Conservation (phyloP, 2,888 invertebrate species). For the Spodoptera picta region DNA sequence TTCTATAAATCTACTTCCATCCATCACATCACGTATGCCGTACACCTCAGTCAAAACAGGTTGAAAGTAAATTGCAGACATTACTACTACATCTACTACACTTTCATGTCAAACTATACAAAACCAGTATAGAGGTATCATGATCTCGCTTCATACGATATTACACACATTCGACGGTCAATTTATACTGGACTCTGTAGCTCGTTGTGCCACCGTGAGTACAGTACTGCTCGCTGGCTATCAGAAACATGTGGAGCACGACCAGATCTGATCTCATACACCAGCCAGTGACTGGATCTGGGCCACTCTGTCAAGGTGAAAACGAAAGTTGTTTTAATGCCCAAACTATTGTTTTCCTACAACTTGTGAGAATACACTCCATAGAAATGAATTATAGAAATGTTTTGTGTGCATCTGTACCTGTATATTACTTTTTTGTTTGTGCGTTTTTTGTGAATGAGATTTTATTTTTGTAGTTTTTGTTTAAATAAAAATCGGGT, state of each 20-base stretch:
- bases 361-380: constrained; percentile 31
- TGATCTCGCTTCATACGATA: too few relatives aligned
- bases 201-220: too few relatives aligned
- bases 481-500: too few relatives aligned
- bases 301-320: constrained; percentile 60
- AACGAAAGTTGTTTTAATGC: constrained; percentile 52
- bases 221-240: constrained; percentile 22
- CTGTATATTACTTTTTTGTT: too few relatives aligned
- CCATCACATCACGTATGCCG: constrained; percentile 2
- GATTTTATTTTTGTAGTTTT: too few relatives aligned
- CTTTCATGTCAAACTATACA: too few relatives aligned
- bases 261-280: constrained; percentile 49
- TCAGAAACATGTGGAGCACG: constrained; percentile 59
- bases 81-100: constrained; percentile 17
- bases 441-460: too few relatives aligned
- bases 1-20: neutral
- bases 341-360: constrained; percentile 36
- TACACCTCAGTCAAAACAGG: constrained; percentile 41
- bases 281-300: constrained; percentile 15
- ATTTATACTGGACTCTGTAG: too few relatives aligned
- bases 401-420: neutral
- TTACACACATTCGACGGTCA: too few relatives aligned
- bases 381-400: constrained; percentile 11
- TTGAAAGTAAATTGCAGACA: constrained; percentile 55
- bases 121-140: too few relatives aligned